Conservation (phyloP, 2,888 invertebrate genomes). For the Archaeoteleia sp. region DNA sequence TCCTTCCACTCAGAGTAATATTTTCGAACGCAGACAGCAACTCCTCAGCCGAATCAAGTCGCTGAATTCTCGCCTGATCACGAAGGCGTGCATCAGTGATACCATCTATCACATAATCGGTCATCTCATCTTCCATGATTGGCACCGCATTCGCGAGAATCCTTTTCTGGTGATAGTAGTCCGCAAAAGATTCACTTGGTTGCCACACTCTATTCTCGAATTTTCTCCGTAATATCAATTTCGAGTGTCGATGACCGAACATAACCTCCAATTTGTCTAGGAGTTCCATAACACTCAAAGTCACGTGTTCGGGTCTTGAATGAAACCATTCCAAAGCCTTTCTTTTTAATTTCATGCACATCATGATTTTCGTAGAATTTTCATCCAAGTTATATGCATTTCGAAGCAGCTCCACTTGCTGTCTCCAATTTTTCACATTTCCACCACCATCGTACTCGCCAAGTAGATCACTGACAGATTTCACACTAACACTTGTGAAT, state of each 20-base stretch:
- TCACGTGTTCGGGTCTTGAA: conserved; percentile 28
- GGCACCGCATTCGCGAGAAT: conserved; percentile 39
- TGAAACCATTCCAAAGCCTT: conserved; percentile 41
- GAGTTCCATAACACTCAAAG: conserved; percentile 18
- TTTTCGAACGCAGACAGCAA: conserved; percentile 30
- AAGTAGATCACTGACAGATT: too few relatives aligned
- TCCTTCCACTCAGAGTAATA: conserved; percentile 10
- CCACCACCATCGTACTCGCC: too few relatives aligned
- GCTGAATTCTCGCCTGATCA: conserved; percentile 33
- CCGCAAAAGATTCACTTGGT: conserved; percentile 22
- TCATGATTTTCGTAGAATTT: conserved; percentile 16
- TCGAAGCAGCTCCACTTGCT: too few relatives aligned
- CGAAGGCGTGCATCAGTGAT: conserved; percentile 29
- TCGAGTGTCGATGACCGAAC: conserved; percentile 19
- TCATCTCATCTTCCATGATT: conserved; percentile 27
- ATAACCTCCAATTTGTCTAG: conserved; percentile 14
- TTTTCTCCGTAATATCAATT: conserved; percentile 5
- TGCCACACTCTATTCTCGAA: conserved; percentile 34
- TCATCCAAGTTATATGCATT: too few relatives aligned
- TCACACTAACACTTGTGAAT: too few relatives aligned
- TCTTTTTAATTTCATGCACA: conserved; percentile 29
- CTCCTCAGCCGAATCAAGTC: conserved; percentile 6
- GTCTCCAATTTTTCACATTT: too few relatives aligned
- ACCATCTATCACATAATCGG: conserved; percentile 41
- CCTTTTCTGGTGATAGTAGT: conserved; percentile 39